Evolutionary conservation across 2,888 invertebrate species (phyloP).

Genomic region (Eupithecia pulchellata): DNA sequence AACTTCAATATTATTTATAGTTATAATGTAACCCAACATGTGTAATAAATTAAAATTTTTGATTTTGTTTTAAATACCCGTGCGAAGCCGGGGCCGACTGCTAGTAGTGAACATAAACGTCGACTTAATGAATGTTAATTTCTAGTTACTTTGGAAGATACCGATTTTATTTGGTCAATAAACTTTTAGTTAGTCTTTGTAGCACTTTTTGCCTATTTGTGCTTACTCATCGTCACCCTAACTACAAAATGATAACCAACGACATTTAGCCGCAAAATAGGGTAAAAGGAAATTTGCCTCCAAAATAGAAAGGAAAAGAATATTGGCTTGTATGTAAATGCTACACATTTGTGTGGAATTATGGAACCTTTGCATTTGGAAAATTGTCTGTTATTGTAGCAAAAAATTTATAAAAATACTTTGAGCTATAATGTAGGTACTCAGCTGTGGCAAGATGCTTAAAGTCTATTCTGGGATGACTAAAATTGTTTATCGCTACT

Average conservation of each 20-base stretch:
- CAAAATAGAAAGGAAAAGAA: constrained; percentile 6
- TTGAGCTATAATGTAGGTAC: background rate
- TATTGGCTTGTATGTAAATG: constrained; percentile 1
- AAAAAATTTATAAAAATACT: background rate
- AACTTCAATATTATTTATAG: no score
- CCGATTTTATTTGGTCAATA: background rate
- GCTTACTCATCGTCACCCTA: background rate
- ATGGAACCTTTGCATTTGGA: background rate
- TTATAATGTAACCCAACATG: no score
- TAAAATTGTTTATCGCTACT: background rate
- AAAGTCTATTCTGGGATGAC: background rate
- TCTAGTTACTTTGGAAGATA: background rate
- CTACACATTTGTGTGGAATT: constrained; percentile 1
- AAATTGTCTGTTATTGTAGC: background rate
- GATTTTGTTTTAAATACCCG: no score
- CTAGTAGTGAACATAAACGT: no score
- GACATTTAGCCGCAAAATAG: background rate
- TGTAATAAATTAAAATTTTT: no score
- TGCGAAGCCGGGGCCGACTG: no score
- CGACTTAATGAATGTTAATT: no score
- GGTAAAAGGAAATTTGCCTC: background rate
- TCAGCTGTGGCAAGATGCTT: background rate
- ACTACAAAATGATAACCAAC: background rate
- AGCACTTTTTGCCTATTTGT: background rate
- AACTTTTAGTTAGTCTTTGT: background rate